Conservation (phyloP, 1,140 invertebrate species). For the Penaeus indicus region DNA sequence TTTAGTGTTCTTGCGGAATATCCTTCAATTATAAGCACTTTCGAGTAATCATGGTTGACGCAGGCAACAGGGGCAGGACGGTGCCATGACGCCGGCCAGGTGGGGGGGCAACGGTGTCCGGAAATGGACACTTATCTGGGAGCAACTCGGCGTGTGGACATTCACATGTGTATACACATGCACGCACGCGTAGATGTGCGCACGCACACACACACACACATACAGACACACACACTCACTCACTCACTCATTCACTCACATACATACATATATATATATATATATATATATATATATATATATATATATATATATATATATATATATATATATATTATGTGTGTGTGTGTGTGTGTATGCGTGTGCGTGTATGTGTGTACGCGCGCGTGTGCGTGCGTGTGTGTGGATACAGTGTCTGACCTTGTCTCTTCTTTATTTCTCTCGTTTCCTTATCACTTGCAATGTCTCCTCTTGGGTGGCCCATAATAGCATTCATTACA, state of each 20-base stretch:
- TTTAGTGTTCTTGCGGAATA: too few relatives aligned
- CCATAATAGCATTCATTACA: too few relatives aligned
- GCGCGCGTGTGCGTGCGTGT: neutral
- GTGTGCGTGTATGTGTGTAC: neutral
- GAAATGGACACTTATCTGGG: too few relatives aligned
- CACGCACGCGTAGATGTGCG: neutral
- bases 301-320: neutral
- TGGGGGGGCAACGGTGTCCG: too few relatives aligned
- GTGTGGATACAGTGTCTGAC: neutral
- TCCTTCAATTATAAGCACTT: too few relatives aligned
- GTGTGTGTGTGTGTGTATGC: neutral
- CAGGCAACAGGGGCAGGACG: too few relatives aligned
- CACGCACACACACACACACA: too few relatives aligned
- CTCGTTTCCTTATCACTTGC: neutral
- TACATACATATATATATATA: neutral
- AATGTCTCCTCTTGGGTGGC: too few relatives aligned
- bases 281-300: constrained; percentile 22
- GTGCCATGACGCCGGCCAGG: too few relatives aligned
- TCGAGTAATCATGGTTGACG: too few relatives aligned
- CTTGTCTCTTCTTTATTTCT: neutral
- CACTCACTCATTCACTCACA: neutral
- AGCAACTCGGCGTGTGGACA: neutral
- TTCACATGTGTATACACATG: neutral
- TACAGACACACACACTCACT: neutral
- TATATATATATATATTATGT: constrained; percentile 10